These are phyloP conservation scores for Diarsia mendica DNA, from an alignment of 2,888 invertebrate species.

Conservation along the genomic window DNA sequence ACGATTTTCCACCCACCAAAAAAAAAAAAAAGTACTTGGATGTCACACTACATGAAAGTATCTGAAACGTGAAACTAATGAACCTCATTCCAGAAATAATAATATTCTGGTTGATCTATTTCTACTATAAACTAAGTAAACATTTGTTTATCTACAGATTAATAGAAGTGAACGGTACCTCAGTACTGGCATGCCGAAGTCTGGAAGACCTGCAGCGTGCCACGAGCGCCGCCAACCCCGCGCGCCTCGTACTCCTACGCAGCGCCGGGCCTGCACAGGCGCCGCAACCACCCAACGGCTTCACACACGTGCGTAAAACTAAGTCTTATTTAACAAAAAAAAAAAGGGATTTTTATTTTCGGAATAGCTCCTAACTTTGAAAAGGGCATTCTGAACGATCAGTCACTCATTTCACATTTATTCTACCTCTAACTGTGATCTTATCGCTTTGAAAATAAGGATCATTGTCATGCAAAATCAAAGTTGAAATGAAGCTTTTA, in stretches of 20 bases:
- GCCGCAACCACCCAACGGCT: conserved; percentile 74
- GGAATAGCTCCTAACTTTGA: no score
- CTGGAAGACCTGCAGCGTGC: conserved; percentile 93
- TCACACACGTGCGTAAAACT: conserved; percentile 78
- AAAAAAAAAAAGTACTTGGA: no score
- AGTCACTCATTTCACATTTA: no score
- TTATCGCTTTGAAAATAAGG: background rate
- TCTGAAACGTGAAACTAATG: conserved; percentile 1
- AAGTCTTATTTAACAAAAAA: background rate
- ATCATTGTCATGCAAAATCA: background rate
- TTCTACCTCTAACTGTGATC: no score
- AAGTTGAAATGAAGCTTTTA: background rate
- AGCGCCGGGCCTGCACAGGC: conserved; percentile 69
- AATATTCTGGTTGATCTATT: background rate
- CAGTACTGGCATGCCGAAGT: conserved; percentile 92
- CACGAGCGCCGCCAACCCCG: conserved; percentile 91
- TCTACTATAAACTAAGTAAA: background rate
- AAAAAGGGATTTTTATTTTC: no score
- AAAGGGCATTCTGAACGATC: background rate
- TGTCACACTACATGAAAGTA: background rate
- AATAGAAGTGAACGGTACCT: conserved; percentile 95
- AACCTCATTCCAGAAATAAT: background rate
- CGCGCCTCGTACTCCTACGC: conserved; percentile 92
- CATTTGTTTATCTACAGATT: conserved; percentile 87
- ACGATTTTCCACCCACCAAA: no score